These are phyloP conservation scores for Macrosiphum euphorbiae DNA, from an alignment of 2,888 invertebrate genomes.

Conservation along the genomic window DNA sequence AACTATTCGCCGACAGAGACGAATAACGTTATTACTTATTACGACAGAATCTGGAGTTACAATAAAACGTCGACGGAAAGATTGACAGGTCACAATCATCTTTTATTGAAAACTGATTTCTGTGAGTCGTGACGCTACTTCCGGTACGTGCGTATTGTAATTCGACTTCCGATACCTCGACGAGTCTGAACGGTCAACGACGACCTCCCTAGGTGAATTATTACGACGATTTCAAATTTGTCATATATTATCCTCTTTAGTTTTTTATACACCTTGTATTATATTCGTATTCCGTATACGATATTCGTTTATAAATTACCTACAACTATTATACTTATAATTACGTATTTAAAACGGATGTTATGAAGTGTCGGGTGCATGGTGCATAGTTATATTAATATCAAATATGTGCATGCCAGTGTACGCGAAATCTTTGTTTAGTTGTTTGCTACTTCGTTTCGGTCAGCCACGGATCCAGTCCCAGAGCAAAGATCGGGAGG, in stretches of 20 bases:
- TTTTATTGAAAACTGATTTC: neutral
- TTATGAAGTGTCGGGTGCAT: neutral
- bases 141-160: neutral
- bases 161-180: neutral
- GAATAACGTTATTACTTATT: neutral
- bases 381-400: too few species aligned
- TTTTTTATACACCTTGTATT: too few species aligned
- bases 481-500: too few species aligned
- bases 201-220: neutral
- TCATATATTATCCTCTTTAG: neutral
- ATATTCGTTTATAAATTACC: too few species aligned
- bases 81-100: neutral
- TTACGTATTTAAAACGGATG: neutral
- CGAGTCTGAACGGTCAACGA: neutral
- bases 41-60: neutral
- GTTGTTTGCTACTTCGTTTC: neutral
- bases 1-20: neutral
- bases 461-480: too few species aligned
- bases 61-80: neutral
- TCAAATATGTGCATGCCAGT: neutral
- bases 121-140: neutral
- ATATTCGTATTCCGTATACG: too few species aligned
- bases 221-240: neutral
- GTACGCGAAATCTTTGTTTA: neutral
- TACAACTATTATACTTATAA: too few species aligned